A percentile compares a stretch with the other conserved stretches of the same genome.
These are phyloP conservation scores for Drosophila athabasca DNA, from an alignment of 1,140 invertebrate genomes.

Conservation along the genomic window DNA sequence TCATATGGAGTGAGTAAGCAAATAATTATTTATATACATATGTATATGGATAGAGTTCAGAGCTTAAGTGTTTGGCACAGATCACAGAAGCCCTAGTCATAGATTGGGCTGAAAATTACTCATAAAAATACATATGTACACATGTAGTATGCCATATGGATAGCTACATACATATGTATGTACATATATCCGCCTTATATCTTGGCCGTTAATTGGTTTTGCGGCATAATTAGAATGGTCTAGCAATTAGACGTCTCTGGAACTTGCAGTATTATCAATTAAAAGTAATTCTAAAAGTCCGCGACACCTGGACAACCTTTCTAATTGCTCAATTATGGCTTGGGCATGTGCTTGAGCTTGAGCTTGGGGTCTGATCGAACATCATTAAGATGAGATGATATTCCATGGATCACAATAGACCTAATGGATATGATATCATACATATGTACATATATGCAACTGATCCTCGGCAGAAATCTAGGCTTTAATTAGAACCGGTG, in stretches of 20 bases:
- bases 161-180: not conserved
- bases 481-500: too few relatives aligned
- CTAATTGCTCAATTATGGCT: conserved; percentile 26
- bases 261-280: conserved; percentile 32
- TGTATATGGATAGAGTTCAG: too few relatives aligned
- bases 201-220: conserved; percentile 15
- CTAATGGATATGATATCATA: too few relatives aligned
- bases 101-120: conserved; percentile 45
- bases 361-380: too few relatives aligned
- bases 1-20: not conserved
- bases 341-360: not conserved
- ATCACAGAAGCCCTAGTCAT: not conserved
- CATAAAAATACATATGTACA: conserved; percentile 33
- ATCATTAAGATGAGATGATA: not conserved
- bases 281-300: conserved; percentile 18
- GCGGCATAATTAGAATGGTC: conserved; percentile 35
- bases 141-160: conserved; percentile 1
- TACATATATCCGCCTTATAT: not conserved
- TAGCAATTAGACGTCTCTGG: conserved; percentile 23
- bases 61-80: too few relatives aligned
- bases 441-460: too few relatives aligned
- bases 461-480: too few relatives aligned
- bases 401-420: not conserved
- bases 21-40: conserved; percentile 3
- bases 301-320: conserved; percentile 44